Percentiles rank a stretch among this genome's conserved stretches.
These are phyloP conservation scores for Polydrusus cervinus DNA, from an alignment of 2,888 invertebrate genomes.

Conservation along the genomic window DNA sequence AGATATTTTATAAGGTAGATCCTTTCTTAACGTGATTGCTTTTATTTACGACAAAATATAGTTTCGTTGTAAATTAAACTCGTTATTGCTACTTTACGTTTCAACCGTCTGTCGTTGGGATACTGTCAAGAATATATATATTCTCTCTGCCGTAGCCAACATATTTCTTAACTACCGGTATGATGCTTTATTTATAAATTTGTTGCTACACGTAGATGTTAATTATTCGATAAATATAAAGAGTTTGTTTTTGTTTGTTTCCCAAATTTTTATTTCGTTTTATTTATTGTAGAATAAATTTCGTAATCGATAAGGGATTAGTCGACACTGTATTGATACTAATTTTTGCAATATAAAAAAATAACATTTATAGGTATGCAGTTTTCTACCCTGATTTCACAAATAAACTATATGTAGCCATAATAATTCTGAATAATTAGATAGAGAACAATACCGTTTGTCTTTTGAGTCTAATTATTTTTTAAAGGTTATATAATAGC, in stretches of 20 bases:
- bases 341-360: conserved; percentile 21
- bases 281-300: conserved; percentile 36
- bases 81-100: too few species aligned
- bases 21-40: too few species aligned
- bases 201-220: conserved; percentile 5
- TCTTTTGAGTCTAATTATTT: too few species aligned
- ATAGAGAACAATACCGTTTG: neutral
- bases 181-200: conserved; percentile 16
- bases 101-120: too few species aligned
- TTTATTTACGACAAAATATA: too few species aligned
- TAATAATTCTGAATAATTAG: conserved; percentile 7
- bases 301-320: conserved; percentile 21
- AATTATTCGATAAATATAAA: conserved; percentile 8
- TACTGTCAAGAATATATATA: too few species aligned
- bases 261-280: conserved; percentile 27
- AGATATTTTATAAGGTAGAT: too few species aligned
- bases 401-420: conserved; percentile 18
- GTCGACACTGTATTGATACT: conserved; percentile 11
- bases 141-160: neutral
- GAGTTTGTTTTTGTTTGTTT: conserved; percentile 21
- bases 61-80: too few species aligned
- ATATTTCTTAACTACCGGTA: conserved; percentile 1
- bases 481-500: too few species aligned
- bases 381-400: conserved; percentile 23
- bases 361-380: conserved; percentile 3